Conservation (phyloP, 2,797 vertebrate species). For the Monodelphis domestica region DNA sequence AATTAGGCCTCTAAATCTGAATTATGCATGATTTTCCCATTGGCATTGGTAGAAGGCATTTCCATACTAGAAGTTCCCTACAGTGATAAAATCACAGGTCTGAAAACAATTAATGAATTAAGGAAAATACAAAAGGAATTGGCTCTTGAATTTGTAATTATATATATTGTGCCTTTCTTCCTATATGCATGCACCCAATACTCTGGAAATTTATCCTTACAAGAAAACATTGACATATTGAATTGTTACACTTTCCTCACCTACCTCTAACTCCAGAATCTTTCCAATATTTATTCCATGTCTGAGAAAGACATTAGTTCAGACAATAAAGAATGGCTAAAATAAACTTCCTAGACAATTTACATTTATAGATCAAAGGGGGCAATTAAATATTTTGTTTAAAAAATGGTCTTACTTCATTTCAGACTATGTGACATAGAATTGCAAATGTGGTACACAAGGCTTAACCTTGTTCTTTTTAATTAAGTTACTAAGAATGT, state of each 20-base stretch:
- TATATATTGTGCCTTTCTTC: neutral
- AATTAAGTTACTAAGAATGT: neutral
- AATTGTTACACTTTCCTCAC: neutral
- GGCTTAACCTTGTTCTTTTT: neutral
- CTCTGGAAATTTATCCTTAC: neutral
- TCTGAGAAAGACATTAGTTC: neutral
- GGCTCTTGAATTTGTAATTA: neutral
- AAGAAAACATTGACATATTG: neutral
- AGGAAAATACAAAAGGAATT: neutral
- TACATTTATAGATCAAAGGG: conserved; percentile 5
- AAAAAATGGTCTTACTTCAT: neutral
- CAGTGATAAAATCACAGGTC: neutral
- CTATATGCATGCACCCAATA: neutral
- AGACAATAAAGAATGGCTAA: neutral
- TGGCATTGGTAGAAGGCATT: neutral
- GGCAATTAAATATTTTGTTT: neutral
- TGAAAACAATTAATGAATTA: neutral
- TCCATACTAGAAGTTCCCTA: neutral
- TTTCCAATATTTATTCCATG: neutral
- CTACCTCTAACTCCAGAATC: neutral
- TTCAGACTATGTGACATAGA: neutral
- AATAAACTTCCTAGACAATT: neutral
- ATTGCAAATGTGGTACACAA: neutral
- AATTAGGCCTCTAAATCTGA: neutral
- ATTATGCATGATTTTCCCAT: neutral